phyloP scores from a whole-genome alignment of 2,113 vertebrate genomes.

The Cebus imitator region DNA sequence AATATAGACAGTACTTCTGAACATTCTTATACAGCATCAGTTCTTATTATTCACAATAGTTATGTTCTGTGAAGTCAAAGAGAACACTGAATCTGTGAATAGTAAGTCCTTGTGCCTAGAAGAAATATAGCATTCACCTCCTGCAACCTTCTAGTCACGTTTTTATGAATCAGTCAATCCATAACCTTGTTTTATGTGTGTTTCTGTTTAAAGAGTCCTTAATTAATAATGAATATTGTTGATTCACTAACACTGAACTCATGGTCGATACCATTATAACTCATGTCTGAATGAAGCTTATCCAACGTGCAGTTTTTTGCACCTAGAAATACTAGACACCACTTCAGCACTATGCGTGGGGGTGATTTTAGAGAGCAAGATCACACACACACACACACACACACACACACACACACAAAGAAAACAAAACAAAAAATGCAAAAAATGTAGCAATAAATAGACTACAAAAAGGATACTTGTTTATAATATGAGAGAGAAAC shows the following conservation, averaged over 20 bases:
- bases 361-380: not conserved
- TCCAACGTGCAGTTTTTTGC: not conserved
- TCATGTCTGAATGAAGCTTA: not conserved
- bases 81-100: not conserved
- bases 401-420: too few species aligned
- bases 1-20: not conserved
- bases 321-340: not conserved
- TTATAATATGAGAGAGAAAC: not conserved
- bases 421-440: not conserved
- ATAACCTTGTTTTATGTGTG: not conserved
- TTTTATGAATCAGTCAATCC: not conserved
- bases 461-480: not conserved
- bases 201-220: not conserved
- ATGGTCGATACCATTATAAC: not conserved
- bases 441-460: not conserved
- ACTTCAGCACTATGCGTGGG: not conserved
- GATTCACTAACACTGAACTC: not conserved
- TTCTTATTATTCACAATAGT: not conserved
- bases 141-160: not conserved
- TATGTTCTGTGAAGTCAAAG: not conserved
- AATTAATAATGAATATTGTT: not conserved
- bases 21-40: not conserved
- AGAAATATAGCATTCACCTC: not conserved
- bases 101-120: not conserved
- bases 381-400: not conserved